Evolutionary conservation across 1,140 invertebrate genomes (phyloP).

Genomic region (Drosophila cardini): DNA sequence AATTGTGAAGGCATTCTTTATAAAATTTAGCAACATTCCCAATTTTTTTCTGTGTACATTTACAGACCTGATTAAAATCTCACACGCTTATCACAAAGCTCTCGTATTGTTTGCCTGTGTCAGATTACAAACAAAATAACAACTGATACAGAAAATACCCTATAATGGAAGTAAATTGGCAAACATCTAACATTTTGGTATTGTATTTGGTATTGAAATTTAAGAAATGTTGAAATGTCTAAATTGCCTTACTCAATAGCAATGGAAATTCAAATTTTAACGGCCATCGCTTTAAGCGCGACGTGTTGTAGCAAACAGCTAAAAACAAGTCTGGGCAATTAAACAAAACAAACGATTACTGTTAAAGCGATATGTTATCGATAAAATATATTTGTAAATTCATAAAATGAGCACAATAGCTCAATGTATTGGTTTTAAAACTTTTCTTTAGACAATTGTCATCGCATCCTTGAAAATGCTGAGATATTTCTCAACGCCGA

Average conservation of each 20-base stretch:
- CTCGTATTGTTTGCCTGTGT: not conserved
- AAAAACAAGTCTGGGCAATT: not conserved
- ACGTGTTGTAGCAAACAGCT: not conserved
- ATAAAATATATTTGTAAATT: slow-evolving; percentile 17
- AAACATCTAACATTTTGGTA: no score
- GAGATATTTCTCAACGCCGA: slow-evolving; percentile 76
- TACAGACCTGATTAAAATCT: no score
- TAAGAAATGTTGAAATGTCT: no score
- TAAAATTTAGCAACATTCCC: no score
- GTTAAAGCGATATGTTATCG: slow-evolving; percentile 8
- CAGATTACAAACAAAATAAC: not conserved
- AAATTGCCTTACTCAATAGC: no score
- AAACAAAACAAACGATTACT: not conserved
- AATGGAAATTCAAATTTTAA: not conserved
- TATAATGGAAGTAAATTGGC: no score
- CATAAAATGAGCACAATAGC: not conserved
- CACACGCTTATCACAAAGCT: not conserved
- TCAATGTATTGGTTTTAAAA: not conserved
- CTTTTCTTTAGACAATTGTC: slow-evolving; percentile 37
- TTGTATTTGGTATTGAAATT: no score
- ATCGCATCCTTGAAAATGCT: slow-evolving; percentile 48
- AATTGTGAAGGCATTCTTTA: no score
- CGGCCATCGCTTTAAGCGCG: not conserved
- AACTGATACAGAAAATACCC: not conserved
- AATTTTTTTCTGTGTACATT: not conserved